These are phyloP conservation scores for Coranthus polyacanthus DNA, from an alignment of 2,797 vertebrate species.

Conservation along the genomic window DNA sequence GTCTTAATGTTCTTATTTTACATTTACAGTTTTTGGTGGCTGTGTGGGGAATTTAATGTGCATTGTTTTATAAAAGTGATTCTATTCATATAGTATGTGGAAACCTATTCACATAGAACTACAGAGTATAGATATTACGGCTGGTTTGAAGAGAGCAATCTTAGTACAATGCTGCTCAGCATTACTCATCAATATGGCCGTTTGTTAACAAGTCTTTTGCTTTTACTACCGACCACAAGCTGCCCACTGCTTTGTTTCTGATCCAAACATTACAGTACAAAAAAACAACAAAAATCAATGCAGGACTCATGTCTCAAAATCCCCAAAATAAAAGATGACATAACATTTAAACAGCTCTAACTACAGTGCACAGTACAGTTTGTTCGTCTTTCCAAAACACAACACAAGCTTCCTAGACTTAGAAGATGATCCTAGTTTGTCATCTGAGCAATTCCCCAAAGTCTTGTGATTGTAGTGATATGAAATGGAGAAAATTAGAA, in stretches of 20 bases:
- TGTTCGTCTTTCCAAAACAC: too few relatives aligned
- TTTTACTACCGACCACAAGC: constrained; percentile 10
- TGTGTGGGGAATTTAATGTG: constrained; percentile 64
- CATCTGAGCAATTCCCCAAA: too few relatives aligned
- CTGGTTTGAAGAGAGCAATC: constrained; percentile 60
- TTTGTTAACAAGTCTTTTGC: background rate
- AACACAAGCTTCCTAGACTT: too few relatives aligned
- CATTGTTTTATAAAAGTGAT: constrained; percentile 73
- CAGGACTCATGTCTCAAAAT: too few relatives aligned
- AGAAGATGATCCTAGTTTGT: too few relatives aligned
- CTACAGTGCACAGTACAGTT: too few relatives aligned
- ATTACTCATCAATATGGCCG: constrained; percentile 18
- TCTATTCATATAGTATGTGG: constrained; percentile 73
- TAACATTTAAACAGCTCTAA: too few relatives aligned
- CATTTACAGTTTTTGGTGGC: constrained; percentile 63
- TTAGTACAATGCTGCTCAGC: constrained; percentile 55
- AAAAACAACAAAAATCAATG: constrained; percentile 14
- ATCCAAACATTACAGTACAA: constrained; percentile 37
- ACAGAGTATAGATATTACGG: constrained; percentile 73
- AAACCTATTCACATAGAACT: constrained; percentile 59
- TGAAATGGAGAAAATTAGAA: too few relatives aligned
- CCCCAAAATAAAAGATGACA: too few relatives aligned
- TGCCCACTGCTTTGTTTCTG: constrained; percentile 57
- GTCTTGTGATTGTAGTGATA: too few relatives aligned
- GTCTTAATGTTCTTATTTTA: constrained; percentile 69